Conservation (phyloP, 2,113 vertebrate species). For the Scomber scombrus region DNA sequence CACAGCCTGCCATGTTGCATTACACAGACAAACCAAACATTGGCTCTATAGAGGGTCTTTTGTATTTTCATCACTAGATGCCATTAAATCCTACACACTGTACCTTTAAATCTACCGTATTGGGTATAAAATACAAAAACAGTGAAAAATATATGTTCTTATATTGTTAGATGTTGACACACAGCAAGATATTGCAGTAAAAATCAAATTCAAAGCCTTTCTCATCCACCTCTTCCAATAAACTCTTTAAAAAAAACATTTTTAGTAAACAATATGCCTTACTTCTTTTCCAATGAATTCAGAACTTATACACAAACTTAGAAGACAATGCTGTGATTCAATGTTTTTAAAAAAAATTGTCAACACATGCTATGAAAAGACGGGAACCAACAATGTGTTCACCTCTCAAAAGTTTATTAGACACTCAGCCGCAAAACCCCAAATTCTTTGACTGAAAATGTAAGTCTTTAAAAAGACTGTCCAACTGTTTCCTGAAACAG, state of each 20-base stretch:
- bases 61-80: too few relatives aligned
- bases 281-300: neutral
- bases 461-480: neutral
- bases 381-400: neutral
- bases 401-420: neutral
- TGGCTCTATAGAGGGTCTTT: too few relatives aligned
- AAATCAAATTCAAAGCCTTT: neutral
- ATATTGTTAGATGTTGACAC: constrained; percentile 4
- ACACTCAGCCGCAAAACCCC: neutral
- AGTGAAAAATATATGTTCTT: neutral
- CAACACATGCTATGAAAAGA: neutral
- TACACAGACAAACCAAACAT: too few relatives aligned
- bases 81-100: too few relatives aligned
- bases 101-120: neutral
- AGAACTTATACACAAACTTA: neutral
- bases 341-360: neutral
- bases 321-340: too few relatives aligned
- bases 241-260: neutral
- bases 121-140: neutral
- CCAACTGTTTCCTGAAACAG: neutral
- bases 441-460: neutral
- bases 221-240: neutral
- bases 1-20: too few relatives aligned
- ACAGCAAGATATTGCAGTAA: neutral
- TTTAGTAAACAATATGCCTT: neutral